Evolutionary conservation across 1,140 invertebrate genomes (phyloP), one percentile per base, ranked within the genome.

Genomic region (Antheraea mylitta): DNA sequence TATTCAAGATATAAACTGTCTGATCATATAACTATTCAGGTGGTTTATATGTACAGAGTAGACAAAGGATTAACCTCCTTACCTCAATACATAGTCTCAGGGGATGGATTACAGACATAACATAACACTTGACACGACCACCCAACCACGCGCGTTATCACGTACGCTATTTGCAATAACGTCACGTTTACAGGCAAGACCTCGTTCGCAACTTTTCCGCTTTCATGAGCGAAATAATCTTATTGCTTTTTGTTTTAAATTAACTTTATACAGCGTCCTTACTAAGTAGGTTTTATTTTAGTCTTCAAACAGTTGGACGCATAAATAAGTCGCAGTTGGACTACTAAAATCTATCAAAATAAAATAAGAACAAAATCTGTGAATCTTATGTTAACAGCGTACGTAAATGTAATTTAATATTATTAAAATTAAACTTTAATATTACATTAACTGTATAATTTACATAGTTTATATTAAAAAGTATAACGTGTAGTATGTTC

Each of bases 141-240:
- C 69, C 67, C 63, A 62, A 19, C 45, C 22, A 36, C 58, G 71
- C 72, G 68, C 64, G 30, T 45, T 69, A 72, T 79, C 80, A 84
- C 79, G 80, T 82, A 81, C 73, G 77, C 70, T 77, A 72, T 76
- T 75, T 72, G 79, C 67, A 79, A 80, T 79, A 74, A 72, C 75
- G 75, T 80, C 82, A 86, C 83, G 83, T 86, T 74, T 66, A 53
- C 72, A 67, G 53, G 38, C 42, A 58, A 69, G 65, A 42, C 67
- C 58, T 63, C 72, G 70, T 68, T 60, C 58, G 61, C 62, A 66
- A 74, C 78, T 77, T 81, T 82, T 82, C 79, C 78, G 84, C 82
- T 86, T 86, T 86, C 82, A 78, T 77, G 73, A 70, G 75, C 66
- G 67, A 19, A 59, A 71, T 48, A 63, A 22, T 53, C 10, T 16